A percentile compares a stretch with the other conserved stretches of the same genome.
phyloP scores from a whole-genome alignment of 2,797 vertebrate genomes.

The Channa striata region DNA sequence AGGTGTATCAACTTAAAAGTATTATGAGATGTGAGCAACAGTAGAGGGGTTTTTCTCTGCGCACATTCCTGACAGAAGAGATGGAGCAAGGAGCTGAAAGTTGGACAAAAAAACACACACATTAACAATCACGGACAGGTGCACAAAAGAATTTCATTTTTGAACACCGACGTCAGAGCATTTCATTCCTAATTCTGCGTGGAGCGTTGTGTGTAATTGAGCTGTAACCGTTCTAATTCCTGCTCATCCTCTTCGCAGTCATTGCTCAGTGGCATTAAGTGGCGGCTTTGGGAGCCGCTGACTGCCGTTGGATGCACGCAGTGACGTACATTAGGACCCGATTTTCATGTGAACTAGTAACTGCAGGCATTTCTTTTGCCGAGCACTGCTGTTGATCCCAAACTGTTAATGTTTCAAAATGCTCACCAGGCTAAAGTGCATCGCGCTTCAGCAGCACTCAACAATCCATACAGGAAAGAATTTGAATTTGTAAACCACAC shows the following conservation, averaged over 20 bases:
- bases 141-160: not conserved
- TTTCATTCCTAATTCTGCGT: not conserved
- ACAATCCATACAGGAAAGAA: conserved; percentile 79
- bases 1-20: conserved; percentile 55
- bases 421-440: conserved; percentile 59
- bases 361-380: conserved; percentile 34
- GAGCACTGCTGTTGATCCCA: conserved; percentile 30
- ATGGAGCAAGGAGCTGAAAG: conserved; percentile 7
- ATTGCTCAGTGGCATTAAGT: conserved; percentile 17
- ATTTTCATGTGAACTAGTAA: conserved; percentile 24
- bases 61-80: conserved; percentile 36
- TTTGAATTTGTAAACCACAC: conserved; percentile 75
- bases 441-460: conserved; percentile 66
- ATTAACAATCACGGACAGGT: not conserved
- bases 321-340: conserved; percentile 18
- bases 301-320: conserved; percentile 20
- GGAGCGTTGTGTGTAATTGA: conserved; percentile 1
- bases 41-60: conserved; percentile 26
- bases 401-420: conserved; percentile 56
- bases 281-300: conserved; percentile 15
- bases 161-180: conserved; percentile 12
- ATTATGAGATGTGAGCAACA: conserved; percentile 42
- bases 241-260: not conserved
- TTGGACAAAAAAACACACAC: not conserved
- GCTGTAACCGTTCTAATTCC: conserved; percentile 28